Conservation (phyloP, 2,888 invertebrate species). For the Meghimatium bilineatum region DNA sequence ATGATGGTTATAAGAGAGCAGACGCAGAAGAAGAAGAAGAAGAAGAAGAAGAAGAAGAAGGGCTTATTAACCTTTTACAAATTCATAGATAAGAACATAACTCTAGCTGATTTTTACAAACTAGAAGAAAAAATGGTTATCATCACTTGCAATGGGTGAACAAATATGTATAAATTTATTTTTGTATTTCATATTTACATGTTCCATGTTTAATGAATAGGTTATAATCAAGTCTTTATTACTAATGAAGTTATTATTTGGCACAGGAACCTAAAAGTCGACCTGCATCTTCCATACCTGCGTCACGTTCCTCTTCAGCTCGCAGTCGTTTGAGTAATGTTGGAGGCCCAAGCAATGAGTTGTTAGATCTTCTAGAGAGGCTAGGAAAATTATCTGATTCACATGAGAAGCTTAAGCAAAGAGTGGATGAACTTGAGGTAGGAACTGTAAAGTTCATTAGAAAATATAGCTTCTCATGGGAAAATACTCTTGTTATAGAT, state of each 20-base stretch:
- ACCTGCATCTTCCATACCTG: slow-evolving; percentile 32
- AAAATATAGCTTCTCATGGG: background rate
- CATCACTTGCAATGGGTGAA: too few relatives aligned
- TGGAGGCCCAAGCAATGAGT: slow-evolving; percentile 72
- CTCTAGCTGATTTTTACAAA: too few relatives aligned
- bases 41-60: too few relatives aligned
- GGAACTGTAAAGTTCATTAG: background rate
- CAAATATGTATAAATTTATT: too few relatives aligned
- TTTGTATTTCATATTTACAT: too few relatives aligned
- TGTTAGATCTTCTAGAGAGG: slow-evolving; percentile 72
- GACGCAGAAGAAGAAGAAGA: too few relatives aligned
- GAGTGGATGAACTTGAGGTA: slow-evolving; percentile 74
- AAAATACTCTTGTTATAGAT: background rate
- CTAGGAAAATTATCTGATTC: slow-evolving; percentile 70
- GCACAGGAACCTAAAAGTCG: slow-evolving; percentile 33
- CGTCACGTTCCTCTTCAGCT: slow-evolving; percentile 54
- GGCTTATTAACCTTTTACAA: too few relatives aligned
- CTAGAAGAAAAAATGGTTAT: too few relatives aligned
- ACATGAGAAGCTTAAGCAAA: slow-evolving; percentile 65
- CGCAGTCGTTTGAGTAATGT: slow-evolving; percentile 58
- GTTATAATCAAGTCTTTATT: background rate
- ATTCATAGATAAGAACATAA: too few relatives aligned
- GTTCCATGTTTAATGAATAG: too few relatives aligned
- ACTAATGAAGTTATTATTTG: background rate
- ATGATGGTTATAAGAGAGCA: too few relatives aligned